These are phyloP conservation scores for Fragum sueziense DNA, from an alignment of 2,888 invertebrate species.

Conservation along the genomic window DNA sequence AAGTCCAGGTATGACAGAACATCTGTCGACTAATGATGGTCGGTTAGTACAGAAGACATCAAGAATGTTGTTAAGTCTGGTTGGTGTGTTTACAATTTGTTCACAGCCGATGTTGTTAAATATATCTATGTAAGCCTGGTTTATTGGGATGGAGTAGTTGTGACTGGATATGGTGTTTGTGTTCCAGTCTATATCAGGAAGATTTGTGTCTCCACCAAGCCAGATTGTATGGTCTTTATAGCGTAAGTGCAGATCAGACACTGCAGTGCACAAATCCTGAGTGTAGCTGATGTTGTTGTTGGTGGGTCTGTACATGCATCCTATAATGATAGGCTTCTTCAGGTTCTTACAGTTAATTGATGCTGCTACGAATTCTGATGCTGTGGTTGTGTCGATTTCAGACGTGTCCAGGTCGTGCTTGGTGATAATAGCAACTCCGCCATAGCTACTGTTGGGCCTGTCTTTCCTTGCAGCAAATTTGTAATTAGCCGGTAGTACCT, in stretches of 20 bases:
- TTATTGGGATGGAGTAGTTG: not conserved
- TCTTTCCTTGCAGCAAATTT: slow-evolving; percentile 30
- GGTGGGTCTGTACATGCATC: not conserved
- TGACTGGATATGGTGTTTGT: not conserved
- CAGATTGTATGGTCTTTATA: too few relatives aligned
- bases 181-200: slow-evolving; percentile 16
- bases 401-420: slow-evolving; percentile 14
- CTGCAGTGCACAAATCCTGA: too few relatives aligned
- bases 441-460: slow-evolving; percentile 15
- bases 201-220: not conserved
- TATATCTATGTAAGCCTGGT: not conserved
- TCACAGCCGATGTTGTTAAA: not conserved
- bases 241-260: too few relatives aligned
- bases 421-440: slow-evolving; percentile 29
- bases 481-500: slow-evolving; percentile 27
- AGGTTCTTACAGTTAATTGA: slow-evolving; percentile 6
- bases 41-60: slow-evolving; percentile 30
- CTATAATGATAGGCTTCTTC: slow-evolving; percentile 9
- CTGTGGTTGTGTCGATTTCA: slow-evolving; percentile 12
- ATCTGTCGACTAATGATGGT: slow-evolving; percentile 19
- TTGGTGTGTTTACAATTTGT: slow-evolving; percentile 17
- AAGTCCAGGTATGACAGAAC: slow-evolving; percentile 16
- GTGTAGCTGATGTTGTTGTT: too few relatives aligned
- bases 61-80: slow-evolving; percentile 15
- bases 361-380: slow-evolving; percentile 28